These are phyloP conservation scores for Parochlus steinenii DNA, from an alignment of 2,888 invertebrate genomes.

Conservation along the genomic window DNA sequence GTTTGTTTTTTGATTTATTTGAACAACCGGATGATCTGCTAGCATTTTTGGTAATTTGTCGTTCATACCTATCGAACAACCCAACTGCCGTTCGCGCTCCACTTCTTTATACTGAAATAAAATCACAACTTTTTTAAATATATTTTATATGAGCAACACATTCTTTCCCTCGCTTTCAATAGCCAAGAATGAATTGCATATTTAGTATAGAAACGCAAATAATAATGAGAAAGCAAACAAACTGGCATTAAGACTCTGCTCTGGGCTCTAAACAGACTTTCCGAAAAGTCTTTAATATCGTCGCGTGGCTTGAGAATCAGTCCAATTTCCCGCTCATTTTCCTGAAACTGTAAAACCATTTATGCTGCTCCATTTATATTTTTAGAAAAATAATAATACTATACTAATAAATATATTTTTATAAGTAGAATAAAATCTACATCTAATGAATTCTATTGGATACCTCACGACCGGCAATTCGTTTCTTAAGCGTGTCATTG, in stretches of 20 bases:
- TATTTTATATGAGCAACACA: not conserved
- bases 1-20: slow-evolving; percentile 34
- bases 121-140: not conserved
- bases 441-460: slow-evolving; percentile 16
- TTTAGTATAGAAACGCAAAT: too few species aligned
- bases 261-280: slow-evolving; percentile 6
- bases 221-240: too few species aligned
- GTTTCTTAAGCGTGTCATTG: slow-evolving; percentile 34
- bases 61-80: too few species aligned
- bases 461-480: slow-evolving; percentile 41
- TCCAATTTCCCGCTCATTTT: slow-evolving; percentile 5
- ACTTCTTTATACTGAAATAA: slow-evolving; percentile 34
- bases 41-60: slow-evolving; percentile 40
- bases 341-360: slow-evolving; percentile 2
- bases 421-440: not conserved
- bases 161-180: too few species aligned
- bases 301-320: slow-evolving; percentile 6
- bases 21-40: slow-evolving; percentile 44
- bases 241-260: slow-evolving; percentile 10
- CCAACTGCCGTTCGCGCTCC: slow-evolving; percentile 44
- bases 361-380: too few species aligned
- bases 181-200: too few species aligned
- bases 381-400: too few species aligned
- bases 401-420: too few species aligned
- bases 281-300: slow-evolving; percentile 5